Evolutionary conservation across 2,797 vertebrate genomes (phyloP).

Genomic region (Sebastes aleutianus): DNA sequence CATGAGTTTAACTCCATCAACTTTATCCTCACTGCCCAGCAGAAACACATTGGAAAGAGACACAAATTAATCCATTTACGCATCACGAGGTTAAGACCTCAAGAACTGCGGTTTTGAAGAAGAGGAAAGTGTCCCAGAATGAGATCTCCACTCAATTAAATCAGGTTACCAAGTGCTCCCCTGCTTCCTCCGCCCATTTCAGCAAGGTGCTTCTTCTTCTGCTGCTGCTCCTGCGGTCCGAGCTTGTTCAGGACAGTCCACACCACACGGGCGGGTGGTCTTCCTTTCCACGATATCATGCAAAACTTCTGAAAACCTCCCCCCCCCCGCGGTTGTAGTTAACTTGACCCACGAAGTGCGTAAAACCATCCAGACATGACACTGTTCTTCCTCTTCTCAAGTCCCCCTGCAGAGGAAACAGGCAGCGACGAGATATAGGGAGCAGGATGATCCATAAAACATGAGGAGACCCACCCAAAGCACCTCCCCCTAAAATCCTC

Average conservation of each 20-base stretch:
- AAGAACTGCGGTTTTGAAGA: neutral
- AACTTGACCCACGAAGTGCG: constrained; percentile 20
- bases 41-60: constrained; percentile 14
- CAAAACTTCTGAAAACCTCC: constrained; percentile 47
- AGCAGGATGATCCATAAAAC: constrained; percentile 69
- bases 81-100: constrained; percentile 25
- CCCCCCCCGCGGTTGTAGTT: neutral
- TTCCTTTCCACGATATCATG: neutral
- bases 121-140: constrained; percentile 8
- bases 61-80: constrained; percentile 43
- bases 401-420: constrained; percentile 42
- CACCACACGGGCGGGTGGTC: neutral
- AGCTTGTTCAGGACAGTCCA: constrained; percentile 49
- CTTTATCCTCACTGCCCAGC: constrained; percentile 42
- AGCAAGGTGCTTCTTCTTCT: constrained; percentile 50
- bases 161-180: constrained; percentile 31
- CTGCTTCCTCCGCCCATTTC: constrained; percentile 50
- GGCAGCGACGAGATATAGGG: constrained; percentile 52
- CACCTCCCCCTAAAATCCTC: constrained; percentile 69
- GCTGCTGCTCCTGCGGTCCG: neutral
- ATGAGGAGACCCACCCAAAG: constrained; percentile 74
- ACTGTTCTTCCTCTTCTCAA: constrained; percentile 1
- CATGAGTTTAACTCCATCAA: constrained; percentile 52
- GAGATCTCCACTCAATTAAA: constrained; percentile 25
- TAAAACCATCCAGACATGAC: constrained; percentile 20